Percentiles rank a stretch among this genome's conserved stretches.
Conservation (phyloP, 2,888 invertebrate species). For the Pyralis farinalis region DNA sequence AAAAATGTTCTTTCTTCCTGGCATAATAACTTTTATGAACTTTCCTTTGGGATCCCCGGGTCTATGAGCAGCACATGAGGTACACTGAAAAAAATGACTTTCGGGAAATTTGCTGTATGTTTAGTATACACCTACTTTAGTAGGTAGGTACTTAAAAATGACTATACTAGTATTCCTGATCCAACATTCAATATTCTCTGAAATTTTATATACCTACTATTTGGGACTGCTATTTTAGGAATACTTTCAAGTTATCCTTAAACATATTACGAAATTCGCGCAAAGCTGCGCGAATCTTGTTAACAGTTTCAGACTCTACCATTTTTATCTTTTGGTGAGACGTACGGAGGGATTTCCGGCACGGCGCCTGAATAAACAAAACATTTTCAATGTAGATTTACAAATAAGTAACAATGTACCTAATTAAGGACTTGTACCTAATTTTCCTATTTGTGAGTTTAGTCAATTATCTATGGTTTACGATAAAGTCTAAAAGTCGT, state of each 20-base stretch:
- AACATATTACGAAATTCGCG: constrained; percentile 23
- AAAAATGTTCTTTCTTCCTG: constrained; percentile 48
- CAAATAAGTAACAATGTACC: too few species aligned
- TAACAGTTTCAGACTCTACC: constrained; percentile 23
- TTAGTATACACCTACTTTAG: background rate
- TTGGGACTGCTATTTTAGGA: too few species aligned
- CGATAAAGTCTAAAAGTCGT: too few species aligned
- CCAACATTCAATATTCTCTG: too few species aligned
- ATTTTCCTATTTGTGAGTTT: too few species aligned
- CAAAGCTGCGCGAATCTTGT: constrained; percentile 20
- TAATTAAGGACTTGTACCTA: too few species aligned
- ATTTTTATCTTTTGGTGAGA: constrained; percentile 21
- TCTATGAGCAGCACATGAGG: constrained; percentile 34
- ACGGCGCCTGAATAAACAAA: constrained; percentile 29
- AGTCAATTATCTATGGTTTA: too few species aligned
- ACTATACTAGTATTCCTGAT: too few species aligned
- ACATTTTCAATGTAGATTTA: too few species aligned
- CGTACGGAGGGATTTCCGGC: constrained; percentile 24
- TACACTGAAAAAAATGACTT: constrained; percentile 49
- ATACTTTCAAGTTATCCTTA: constrained; percentile 20
- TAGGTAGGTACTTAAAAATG: too few species aligned
- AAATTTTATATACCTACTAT: too few species aligned
- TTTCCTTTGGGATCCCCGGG: constrained; percentile 21
- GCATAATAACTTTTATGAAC: constrained; percentile 46
- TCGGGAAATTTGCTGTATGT: constrained; percentile 5